These are phyloP conservation scores for Sussaba pulchella DNA, from an alignment of 2,888 invertebrate genomes.

Conservation along the genomic window DNA sequence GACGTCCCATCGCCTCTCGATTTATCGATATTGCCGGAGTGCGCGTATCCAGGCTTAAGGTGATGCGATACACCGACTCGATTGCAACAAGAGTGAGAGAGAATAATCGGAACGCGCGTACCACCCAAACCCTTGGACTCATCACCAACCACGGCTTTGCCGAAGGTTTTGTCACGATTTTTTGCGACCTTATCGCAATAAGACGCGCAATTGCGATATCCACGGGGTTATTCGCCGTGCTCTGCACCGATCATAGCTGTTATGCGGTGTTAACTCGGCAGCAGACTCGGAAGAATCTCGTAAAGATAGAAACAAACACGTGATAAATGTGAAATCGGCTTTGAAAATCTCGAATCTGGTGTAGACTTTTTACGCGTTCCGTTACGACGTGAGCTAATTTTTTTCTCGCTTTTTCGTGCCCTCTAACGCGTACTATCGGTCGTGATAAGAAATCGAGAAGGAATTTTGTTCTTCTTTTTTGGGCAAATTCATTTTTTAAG, in stretches of 20 bases:
- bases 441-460: conserved; percentile 12
- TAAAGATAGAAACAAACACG: no score
- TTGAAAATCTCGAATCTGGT: conserved; percentile 31
- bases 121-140: neutral
- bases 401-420: no score
- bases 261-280: no score
- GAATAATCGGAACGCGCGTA: neutral
- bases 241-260: no score
- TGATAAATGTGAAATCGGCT: conserved; percentile 44
- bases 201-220: conserved; percentile 33
- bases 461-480: no score
- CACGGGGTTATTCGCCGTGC: neutral
- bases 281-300: conserved; percentile 7
- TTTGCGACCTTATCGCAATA: conserved; percentile 18
- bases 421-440: conserved; percentile 31
- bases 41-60: conserved; percentile 30
- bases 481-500: no score
- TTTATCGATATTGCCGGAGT: conserved; percentile 78
- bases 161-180: conserved; percentile 44
- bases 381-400: conserved; percentile 30
- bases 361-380: neutral
- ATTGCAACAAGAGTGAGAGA: neutral
- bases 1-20: conserved; percentile 67
- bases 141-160: neutral
- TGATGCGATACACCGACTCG: conserved; percentile 9